Evolutionary conservation across 2,888 invertebrate species (phyloP).

Genomic region (Thyatira batis): DNA sequence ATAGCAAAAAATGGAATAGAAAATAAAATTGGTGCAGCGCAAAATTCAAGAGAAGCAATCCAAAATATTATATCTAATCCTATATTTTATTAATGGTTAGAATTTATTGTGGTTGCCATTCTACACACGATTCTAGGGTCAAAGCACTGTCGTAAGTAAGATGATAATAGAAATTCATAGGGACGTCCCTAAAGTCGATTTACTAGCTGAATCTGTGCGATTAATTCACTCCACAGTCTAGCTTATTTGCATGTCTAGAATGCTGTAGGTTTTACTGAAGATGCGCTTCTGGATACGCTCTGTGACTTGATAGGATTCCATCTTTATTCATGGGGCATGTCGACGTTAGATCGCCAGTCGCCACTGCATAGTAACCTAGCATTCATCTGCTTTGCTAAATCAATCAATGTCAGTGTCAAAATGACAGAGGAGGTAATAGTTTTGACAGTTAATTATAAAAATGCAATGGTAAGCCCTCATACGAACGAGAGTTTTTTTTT

Average conservation of each 20-base stretch:
- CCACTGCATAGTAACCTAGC: no score
- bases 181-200: constrained; percentile 36
- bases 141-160: constrained; percentile 2
- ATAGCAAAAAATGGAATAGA: no score
- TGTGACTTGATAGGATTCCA: background rate
- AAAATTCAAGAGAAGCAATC: background rate
- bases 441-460: no score
- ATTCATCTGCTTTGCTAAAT: no score
- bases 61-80: background rate
- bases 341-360: no score
- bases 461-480: no score
- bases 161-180: constrained; percentile 44
- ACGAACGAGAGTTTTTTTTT: no score
- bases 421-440: no score
- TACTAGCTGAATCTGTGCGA: constrained; percentile 44
- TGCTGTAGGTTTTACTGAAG: constrained; percentile 13
- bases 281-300: background rate
- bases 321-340: background rate
- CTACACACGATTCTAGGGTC: background rate
- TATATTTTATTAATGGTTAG: background rate
- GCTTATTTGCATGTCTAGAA: constrained; percentile 51
- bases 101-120: background rate
- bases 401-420: no score
- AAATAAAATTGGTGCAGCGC: no score
- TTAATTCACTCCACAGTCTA: constrained; percentile 49